Base-by-base conservation (phyloP, 2,888 invertebrate species). In the Luperina testacea region DNA sequence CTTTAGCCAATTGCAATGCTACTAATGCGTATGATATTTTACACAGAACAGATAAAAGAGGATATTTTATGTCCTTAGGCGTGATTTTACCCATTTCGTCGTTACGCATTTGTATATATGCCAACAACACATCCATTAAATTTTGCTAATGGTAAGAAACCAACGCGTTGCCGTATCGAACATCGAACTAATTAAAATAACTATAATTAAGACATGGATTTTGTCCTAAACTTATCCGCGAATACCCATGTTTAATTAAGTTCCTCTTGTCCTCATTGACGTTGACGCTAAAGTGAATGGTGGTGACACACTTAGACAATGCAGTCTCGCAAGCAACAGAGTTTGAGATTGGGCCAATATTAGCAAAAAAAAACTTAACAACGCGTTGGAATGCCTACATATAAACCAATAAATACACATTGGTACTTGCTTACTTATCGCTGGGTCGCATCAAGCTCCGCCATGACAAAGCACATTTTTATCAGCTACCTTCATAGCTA, bases 391-490 rank as follows among this genome's bases (percentile, higher is more conserved):
- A 61, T 72, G n/a, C 59, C 59, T 38, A 69, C 63, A 69, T 84
- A 68, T 48, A 69, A 77, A 27, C 32, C 64, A 67, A 86, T 86
- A 80, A 72, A 81, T 87, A 85, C 78, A 87, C 63, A 81, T 75
- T 67, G 74, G 61, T 70, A 81, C 73, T 76, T 72, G 42, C 51
- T 61, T 75, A 68, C 70, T 80, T 78, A 83, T 83, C 88, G 78
- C 75, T 20, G 63, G 83, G 81, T 76, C 76, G 86, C 87, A 78
- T 83, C 77, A 67, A 77, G 77, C 81, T 82, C 81, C 38, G 59
- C 69, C 81, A 69, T 90, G 90, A 90, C 88, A 63, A 65, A 59
- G 90, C 90, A 90, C 70, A 81, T 86, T 89, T 87, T 86, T 83
- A 87, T 88, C 83, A 86, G 69, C 20, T 53, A 74, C 83, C 85